Base-by-base conservation (phyloP, 2,113 vertebrate species). In the Carettochelys insculpta region DNA sequence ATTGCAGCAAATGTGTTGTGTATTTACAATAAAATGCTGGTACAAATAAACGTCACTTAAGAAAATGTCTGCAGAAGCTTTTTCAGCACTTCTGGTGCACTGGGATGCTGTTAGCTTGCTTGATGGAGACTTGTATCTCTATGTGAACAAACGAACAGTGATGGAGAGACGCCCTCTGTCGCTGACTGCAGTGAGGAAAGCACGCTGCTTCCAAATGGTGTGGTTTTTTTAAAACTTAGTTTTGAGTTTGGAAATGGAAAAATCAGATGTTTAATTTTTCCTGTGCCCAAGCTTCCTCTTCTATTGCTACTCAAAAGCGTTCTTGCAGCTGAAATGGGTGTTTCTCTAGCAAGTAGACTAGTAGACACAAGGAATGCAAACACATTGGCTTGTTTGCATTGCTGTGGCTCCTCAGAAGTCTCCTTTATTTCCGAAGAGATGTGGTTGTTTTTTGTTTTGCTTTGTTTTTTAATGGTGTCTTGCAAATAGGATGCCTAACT, bases 131-230 rank as follows among this genome's bases (percentile, higher is more conserved):
- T 43, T 73, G 20, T 43, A n/a, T 41, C 12, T 24, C 19, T 7
- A 29, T 1, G 12, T 82, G 5, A 14, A 43, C 27, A 11, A 65
- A 20, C 13, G 16, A 61, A 48, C 43, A 25, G 83, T 71, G 80
- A 8, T 58, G 79, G 53, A 85, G 19, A 0, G 10, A 41, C 77
- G 3, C 77, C 71, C 61, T 58, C 41, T 5, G 17, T 75, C 31
- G 38, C 25, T 0, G 0, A 8, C 0, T 7, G 76, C 16, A n/a
- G 8, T 16, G 25, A 27, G 43, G 12, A 0, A 1, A 11, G 54
- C n/a, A 8, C 19, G 77, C 48, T 61, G 71, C 75, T 91, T 75
- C 84, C 29, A 3, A 17, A 13, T 27, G 4, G 53, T 94, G 47
- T 1, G n/a, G n/a, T n/a, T n/a, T 8, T 71, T 65, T 38, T 24